phyloP scores from a whole-genome alignment of 2,888 invertebrate genomes.

The Brassicogethes aeneus region DNA sequence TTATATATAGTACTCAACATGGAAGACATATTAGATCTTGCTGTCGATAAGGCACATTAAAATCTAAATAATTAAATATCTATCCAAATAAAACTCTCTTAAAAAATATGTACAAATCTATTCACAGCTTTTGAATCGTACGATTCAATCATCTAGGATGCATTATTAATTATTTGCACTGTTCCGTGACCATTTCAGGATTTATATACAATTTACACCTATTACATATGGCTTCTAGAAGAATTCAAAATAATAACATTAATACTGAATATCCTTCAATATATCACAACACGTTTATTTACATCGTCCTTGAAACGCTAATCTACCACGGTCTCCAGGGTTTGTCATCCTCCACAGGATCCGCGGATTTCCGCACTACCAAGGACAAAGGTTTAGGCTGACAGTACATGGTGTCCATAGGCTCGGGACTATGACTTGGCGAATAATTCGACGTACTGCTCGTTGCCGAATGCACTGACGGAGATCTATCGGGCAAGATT shows the following conservation, averaged over 20 bases:
- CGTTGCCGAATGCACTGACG: constrained; percentile 61
- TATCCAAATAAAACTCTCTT: background rate
- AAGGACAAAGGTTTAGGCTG: constrained; percentile 57
- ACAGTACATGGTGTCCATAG: constrained; percentile 34
- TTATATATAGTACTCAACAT: constrained; percentile 18
- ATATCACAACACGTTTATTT: background rate
- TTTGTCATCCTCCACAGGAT: constrained; percentile 55
- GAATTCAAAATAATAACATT: background rate
- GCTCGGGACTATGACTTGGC: constrained; percentile 44
- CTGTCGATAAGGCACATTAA: constrained; percentile 24
- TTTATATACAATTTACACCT: background rate
- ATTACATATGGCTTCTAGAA: background rate
- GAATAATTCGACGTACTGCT: constrained; percentile 50
- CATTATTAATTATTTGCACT: background rate
- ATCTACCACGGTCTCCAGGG: constrained; percentile 72
- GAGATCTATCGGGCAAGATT: constrained; percentile 60
- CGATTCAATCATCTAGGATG: background rate
- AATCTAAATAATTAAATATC: constrained; percentile 7
- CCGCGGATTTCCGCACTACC: constrained; percentile 54
- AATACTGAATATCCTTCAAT: constrained; percentile 1
- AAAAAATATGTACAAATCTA: constrained; percentile 1
- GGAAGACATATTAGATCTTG: constrained; percentile 27
- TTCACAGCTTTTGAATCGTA: constrained; percentile 1
- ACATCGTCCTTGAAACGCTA: background rate
- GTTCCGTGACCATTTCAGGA: background rate